A percentile compares a stretch with the other conserved stretches of the same genome.
phyloP scores from a whole-genome alignment of 2,113 vertebrate species.

The Raja brachyura region DNA sequence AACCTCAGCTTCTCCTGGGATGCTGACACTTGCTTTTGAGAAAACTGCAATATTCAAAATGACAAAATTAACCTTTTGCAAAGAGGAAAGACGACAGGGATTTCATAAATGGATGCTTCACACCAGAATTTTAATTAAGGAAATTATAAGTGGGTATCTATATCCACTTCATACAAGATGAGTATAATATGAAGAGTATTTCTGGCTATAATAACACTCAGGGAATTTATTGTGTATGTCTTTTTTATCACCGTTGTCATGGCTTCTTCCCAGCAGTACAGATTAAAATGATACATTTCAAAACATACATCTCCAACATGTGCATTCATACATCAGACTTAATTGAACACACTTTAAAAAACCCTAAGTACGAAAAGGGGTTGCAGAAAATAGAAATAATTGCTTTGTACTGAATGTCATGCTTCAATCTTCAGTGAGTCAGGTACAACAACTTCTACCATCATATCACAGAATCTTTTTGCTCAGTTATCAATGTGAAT shows the following conservation, averaged over 20 bases:
- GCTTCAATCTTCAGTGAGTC: not conserved
- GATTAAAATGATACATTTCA: not conserved
- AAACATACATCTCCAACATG: not conserved
- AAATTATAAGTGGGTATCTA: not conserved
- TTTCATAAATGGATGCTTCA: not conserved
- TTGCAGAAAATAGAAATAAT: constrained; percentile 9
- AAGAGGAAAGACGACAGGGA: not conserved
- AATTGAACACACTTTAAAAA: not conserved
- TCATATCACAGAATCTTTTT: not conserved
- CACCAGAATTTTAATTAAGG: not conserved
- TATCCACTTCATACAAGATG: not conserved
- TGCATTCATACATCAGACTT: not conserved
- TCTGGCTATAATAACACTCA: not conserved
- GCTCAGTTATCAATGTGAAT: not conserved
- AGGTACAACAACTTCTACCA: not conserved
- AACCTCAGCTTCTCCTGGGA: not conserved
- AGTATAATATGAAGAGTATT: not conserved
- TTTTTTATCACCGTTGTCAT: no score
- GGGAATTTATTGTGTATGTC: not conserved
- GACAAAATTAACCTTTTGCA: not conserved
- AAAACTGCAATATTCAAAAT: not conserved
- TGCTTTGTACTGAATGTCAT: not conserved
- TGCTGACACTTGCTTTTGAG: not conserved
- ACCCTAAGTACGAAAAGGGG: not conserved
- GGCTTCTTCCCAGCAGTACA: not conserved